Conservation (phyloP, 2,888 invertebrate species). For the Abscondita cerata region DNA sequence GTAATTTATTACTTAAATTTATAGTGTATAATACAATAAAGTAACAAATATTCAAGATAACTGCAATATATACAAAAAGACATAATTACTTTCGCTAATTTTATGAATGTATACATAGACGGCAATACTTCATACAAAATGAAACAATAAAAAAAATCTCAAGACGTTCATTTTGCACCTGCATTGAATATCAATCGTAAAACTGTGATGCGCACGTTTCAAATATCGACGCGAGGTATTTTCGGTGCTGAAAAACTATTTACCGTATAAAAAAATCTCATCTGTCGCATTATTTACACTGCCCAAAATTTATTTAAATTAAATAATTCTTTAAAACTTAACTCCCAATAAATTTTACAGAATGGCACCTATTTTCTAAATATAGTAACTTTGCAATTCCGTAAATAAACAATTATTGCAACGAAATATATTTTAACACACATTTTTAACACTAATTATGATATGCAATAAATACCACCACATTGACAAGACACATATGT, state of each 20-base stretch:
- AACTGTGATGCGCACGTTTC: too few species aligned
- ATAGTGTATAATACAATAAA: conserved; percentile 32
- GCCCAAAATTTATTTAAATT: conserved; percentile 3
- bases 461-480: conserved; percentile 23
- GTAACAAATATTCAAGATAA: conserved; percentile 35
- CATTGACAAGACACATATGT: not conserved
- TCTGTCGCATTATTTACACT: not conserved
- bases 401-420: not conserved
- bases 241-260: too few species aligned
- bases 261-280: too few species aligned
- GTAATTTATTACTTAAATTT: not conserved
- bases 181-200: too few species aligned
- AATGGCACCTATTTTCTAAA: conserved; percentile 14
- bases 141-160: conserved; percentile 14
- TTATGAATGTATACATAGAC: conserved; percentile 31
- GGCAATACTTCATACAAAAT: conserved; percentile 31
- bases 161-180: too few species aligned
- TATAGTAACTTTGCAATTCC: not conserved
- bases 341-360: conserved; percentile 10
- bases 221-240: too few species aligned
- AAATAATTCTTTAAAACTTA: conserved; percentile 1
- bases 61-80: conserved; percentile 37
- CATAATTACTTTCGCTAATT: conserved; percentile 28
- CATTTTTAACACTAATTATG: conserved; percentile 7
- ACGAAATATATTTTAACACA: not conserved